phyloP scores from a whole-genome alignment of 2,797 vertebrate species.

The Coendou prehensilis region DNA sequence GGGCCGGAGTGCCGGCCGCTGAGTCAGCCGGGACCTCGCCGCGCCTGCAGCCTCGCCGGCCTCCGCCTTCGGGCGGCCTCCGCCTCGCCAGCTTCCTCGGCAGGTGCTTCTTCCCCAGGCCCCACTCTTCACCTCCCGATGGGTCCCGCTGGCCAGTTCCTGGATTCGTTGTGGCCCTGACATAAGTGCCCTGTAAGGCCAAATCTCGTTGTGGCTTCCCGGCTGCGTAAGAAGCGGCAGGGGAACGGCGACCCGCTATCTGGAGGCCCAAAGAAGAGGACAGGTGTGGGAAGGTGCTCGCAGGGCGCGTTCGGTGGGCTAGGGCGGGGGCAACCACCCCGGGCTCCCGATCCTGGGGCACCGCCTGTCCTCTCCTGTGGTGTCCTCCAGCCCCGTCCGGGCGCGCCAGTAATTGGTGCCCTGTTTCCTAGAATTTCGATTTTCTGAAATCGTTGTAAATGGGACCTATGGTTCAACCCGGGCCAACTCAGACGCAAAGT shows the following conservation, averaged over 20 bases:
- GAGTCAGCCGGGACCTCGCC: constrained; percentile 72
- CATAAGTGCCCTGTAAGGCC: constrained; percentile 61
- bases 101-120: constrained; percentile 53
- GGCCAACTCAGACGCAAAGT: background rate
- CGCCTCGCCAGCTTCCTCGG: constrained; percentile 13
- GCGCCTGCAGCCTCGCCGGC: constrained; percentile 20
- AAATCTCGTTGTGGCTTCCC: constrained; percentile 82
- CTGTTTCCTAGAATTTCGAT: constrained; percentile 67
- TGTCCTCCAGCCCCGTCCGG: background rate
- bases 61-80: constrained; percentile 47
- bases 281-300: constrained; percentile 74
- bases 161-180: constrained; percentile 81
- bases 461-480: background rate
- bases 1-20: constrained; percentile 43
- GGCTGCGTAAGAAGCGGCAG: constrained; percentile 36
- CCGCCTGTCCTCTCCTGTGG: background rate
- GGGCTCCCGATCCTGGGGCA: constrained; percentile 33
- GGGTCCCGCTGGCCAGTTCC: constrained; percentile 49
- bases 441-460: constrained; percentile 58
- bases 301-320: constrained; percentile 40
- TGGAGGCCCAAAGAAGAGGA: constrained; percentile 53
- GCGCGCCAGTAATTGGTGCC: background rate
- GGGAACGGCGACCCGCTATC: constrained; percentile 28
- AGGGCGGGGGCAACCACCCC: constrained; percentile 8
- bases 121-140: constrained; percentile 69